Conservation (phyloP, 2,797 vertebrate genomes). For the Hypotaenidia philippensis region DNA sequence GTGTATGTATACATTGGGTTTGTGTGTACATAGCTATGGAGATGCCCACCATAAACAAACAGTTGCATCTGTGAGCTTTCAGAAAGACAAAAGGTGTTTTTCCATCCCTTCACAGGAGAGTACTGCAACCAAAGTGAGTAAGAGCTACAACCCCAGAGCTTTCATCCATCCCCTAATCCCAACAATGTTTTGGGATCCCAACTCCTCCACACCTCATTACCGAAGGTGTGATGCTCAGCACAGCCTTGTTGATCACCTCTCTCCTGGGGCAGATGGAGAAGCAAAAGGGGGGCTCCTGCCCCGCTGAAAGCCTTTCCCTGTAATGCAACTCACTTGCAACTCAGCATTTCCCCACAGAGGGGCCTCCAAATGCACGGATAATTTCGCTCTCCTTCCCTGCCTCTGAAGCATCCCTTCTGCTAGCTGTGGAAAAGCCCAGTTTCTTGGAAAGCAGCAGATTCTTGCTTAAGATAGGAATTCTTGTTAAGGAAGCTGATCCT, state of each 20-base stretch:
- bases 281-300: neutral
- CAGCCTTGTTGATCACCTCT: neutral
- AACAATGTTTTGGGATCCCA: neutral
- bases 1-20: constrained; percentile 25
- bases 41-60: constrained; percentile 63
- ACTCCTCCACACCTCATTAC: fast-evolving
- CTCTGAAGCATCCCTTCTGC: constrained; percentile 32
- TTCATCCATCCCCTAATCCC: neutral
- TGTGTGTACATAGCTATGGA: constrained; percentile 51
- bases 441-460: constrained; percentile 70
- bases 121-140: fast-evolving
- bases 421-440: constrained; percentile 30
- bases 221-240: neutral
- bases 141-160: neutral
- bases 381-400: neutral
- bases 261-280: neutral
- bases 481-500: constrained; percentile 33
- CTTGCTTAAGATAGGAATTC: constrained; percentile 41
- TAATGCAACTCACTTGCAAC: constrained; percentile 3
- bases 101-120: neutral
- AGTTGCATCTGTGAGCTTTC: neutral
- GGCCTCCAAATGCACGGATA: constrained; percentile 48
- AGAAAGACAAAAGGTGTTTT: constrained; percentile 50
- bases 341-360: constrained; percentile 58
- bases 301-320: neutral